A percentile compares a stretch with the other conserved stretches of the same genome.
These are phyloP conservation scores for Phyllostomus discolor DNA, from an alignment of 2,113 vertebrate genomes.

Conservation along the genomic window DNA sequence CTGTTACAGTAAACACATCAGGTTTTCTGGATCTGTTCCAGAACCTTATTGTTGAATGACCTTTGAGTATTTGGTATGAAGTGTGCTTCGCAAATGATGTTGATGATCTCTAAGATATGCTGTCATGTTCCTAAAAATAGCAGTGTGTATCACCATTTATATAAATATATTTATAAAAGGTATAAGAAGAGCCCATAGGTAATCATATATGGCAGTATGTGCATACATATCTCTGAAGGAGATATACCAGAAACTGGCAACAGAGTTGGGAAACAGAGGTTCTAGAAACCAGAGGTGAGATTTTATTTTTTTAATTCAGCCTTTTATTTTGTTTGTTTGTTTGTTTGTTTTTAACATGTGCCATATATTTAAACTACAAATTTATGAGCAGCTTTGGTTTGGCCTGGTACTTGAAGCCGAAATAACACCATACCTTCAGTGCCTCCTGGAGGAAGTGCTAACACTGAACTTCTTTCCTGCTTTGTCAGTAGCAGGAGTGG, in stretches of 20 bases:
- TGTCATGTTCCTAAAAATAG: not conserved
- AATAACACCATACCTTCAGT: not conserved
- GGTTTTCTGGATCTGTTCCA: constrained; percentile 43
- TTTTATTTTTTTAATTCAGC: constrained; percentile 34
- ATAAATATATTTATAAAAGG: not conserved
- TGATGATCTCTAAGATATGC: not conserved
- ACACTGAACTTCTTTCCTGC: not conserved
- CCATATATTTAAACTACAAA: not conserved
- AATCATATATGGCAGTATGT: not conserved
- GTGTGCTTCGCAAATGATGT: constrained; percentile 26
- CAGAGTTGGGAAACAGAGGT: not conserved
- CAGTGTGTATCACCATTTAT: not conserved
- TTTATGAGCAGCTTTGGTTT: not conserved
- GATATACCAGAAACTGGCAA: constrained; percentile 5
- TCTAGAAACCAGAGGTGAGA: not conserved
- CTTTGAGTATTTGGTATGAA: constrained; percentile 39
- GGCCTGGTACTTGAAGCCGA: not conserved
- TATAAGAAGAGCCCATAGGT: not conserved
- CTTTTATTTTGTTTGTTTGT: not conserved
- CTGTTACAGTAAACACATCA: not conserved
- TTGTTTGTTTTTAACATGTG: not conserved
- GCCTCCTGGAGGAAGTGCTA: not conserved
- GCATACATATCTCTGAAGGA: not conserved
- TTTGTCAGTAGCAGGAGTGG: not conserved
- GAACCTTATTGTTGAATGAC: constrained; percentile 8